phyloP scores from a whole-genome alignment of 2,888 invertebrate species.

The Napeogenes inachia region DNA sequence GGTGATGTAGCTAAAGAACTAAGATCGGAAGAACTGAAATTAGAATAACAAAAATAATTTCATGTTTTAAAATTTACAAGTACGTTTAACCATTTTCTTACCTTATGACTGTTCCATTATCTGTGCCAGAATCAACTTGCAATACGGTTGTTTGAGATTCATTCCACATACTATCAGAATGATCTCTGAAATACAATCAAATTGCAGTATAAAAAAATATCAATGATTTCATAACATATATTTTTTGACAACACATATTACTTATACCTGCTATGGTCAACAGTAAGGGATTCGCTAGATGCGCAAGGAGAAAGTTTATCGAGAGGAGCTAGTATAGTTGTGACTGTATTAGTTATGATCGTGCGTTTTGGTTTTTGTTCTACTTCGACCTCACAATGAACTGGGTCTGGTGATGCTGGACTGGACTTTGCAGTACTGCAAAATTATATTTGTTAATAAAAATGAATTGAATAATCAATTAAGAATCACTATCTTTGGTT shows the following conservation, averaged over 20 bases:
- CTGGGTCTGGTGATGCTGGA: conserved; percentile 79
- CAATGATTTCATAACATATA: background rate
- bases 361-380: conserved; percentile 55
- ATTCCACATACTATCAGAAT: conserved; percentile 93
- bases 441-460: conserved; percentile 23
- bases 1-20: conserved; percentile 74
- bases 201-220: background rate
- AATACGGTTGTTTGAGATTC: conserved; percentile 92
- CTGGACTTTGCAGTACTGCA: conserved; percentile 79
- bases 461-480: background rate
- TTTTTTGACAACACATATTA: background rate
- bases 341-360: conserved; percentile 52
- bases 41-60: background rate
- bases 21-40: conserved; percentile 68
- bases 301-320: conserved; percentile 84
- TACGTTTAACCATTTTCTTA: conserved; percentile 28
- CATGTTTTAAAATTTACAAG: background rate
- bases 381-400: conserved; percentile 41
- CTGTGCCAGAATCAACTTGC: conserved; percentile 83
- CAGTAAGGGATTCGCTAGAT: conserved; percentile 89
- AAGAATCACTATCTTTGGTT: background rate
- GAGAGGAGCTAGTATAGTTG: conserved; percentile 62
- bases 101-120: conserved; percentile 79
- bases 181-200: conserved; percentile 75
- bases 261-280: conserved; percentile 79